phyloP scores from a whole-genome alignment of 2,888 invertebrate genomes.

The Metalampra italica region DNA sequence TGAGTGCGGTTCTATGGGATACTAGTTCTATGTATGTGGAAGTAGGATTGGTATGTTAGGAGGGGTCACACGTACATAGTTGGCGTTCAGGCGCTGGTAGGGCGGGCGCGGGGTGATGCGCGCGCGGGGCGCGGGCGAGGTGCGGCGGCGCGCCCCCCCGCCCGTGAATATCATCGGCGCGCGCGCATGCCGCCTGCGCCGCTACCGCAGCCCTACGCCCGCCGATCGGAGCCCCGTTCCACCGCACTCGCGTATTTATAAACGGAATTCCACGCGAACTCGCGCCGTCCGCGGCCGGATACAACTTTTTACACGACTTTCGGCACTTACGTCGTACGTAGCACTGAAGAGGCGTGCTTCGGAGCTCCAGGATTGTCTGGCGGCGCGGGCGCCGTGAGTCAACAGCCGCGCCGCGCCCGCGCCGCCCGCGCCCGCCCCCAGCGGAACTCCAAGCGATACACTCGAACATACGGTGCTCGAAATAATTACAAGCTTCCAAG shows the following conservation, averaged over 20 bases:
- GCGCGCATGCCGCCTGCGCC: conserved; percentile 41
- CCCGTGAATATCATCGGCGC: conserved; percentile 75
- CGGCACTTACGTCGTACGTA: conserved; percentile 74
- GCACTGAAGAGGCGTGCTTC: conserved; percentile 60
- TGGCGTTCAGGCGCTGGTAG: conserved; percentile 43
- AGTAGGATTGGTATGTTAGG: too few species aligned
- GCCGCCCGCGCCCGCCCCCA: conserved; percentile 18
- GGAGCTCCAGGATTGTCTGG: conserved; percentile 57
- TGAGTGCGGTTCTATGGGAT: too few species aligned
- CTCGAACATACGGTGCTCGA: conserved; percentile 42
- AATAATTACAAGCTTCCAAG: conserved; percentile 47
- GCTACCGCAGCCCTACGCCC: conserved; percentile 20
- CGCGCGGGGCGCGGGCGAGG: conserved; percentile 60
- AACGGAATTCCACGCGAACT: conserved; percentile 70
- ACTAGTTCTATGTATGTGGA: too few species aligned
- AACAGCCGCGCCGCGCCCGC: conserved; percentile 31
- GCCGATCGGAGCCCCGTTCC: conserved; percentile 13
- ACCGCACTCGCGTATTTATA: conserved; percentile 61
- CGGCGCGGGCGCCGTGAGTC: conserved; percentile 57
- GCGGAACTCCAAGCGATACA: conserved; percentile 37
- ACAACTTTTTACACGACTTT: conserved; percentile 77
- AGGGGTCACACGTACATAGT: conserved; percentile 49
- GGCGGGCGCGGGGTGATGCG: conserved; percentile 42
- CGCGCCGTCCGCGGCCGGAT: conserved; percentile 69
- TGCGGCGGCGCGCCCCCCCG: conserved; percentile 74